Conservation (phyloP, 2,888 invertebrate genomes). For the Tenodera sinensis region DNA sequence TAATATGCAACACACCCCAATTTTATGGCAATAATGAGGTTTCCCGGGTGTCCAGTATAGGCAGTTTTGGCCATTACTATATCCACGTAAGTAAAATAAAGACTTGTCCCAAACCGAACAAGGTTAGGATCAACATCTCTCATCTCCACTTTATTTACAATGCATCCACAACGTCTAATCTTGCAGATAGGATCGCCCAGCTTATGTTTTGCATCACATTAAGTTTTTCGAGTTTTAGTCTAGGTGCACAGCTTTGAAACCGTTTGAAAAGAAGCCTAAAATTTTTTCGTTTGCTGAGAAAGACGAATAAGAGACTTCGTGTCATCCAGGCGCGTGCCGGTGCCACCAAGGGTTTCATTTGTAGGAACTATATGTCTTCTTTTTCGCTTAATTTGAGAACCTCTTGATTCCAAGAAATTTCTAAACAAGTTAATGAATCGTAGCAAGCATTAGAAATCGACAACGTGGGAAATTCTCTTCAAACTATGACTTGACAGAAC, state of each 20-base stretch:
- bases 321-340: neutral
- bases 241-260: neutral
- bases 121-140: too few relatives aligned
- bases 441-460: neutral
- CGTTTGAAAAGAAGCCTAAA: neutral
- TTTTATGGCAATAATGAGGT: too few relatives aligned
- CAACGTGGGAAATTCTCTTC: neutral
- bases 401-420: neutral
- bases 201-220: neutral
- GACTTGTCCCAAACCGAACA: too few relatives aligned
- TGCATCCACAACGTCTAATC: neutral
- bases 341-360: neutral
- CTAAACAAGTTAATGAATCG: neutral
- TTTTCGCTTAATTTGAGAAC: neutral
- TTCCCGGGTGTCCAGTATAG: too few relatives aligned
- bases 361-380: neutral
- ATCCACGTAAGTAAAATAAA: too few relatives aligned
- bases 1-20: too few relatives aligned
- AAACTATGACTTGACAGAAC: neutral
- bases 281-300: neutral
- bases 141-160: too few relatives aligned
- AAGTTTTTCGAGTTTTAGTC: neutral
- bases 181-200: neutral
- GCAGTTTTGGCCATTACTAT: too few relatives aligned
- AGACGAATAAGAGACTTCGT: neutral